phyloP scores from a whole-genome alignment of 2,888 invertebrate genomes.

The Thera britannica region DNA sequence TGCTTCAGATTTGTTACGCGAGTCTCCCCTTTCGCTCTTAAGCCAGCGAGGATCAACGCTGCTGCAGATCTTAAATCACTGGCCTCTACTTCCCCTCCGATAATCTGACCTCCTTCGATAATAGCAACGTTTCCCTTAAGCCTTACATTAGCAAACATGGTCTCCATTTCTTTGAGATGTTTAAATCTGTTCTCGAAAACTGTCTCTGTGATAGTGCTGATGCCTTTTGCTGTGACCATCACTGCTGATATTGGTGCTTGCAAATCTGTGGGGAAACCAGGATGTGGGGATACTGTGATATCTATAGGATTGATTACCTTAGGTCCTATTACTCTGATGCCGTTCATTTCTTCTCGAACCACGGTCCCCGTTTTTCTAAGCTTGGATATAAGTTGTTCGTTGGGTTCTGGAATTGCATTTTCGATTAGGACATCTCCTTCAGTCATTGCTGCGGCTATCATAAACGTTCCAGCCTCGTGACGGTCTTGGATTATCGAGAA shows the following conservation, averaged over 20 bases:
- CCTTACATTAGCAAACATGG: slow-evolving; percentile 23
- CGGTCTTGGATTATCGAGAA: slow-evolving; percentile 32
- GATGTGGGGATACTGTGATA: slow-evolving; percentile 25
- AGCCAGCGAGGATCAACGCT: slow-evolving; percentile 28
- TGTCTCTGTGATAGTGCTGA: slow-evolving; percentile 25
- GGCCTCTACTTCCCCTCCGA: slow-evolving; percentile 18
- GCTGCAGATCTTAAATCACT: slow-evolving; percentile 33
- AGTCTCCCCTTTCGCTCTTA: slow-evolving; percentile 27
- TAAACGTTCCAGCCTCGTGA: slow-evolving; percentile 39
- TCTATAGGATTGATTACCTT: slow-evolving; percentile 24
- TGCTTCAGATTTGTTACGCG: slow-evolving; percentile 21
- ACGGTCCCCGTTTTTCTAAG: slow-evolving; percentile 25
- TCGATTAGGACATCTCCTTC: slow-evolving; percentile 31
- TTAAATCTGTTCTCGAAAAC: slow-evolving; percentile 33
- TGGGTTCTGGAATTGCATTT: slow-evolving; percentile 22
- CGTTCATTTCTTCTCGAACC: slow-evolving; percentile 22
- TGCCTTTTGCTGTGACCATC: slow-evolving; percentile 20
- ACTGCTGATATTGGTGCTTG: slow-evolving; percentile 31
- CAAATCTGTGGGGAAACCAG: slow-evolving; percentile 35
- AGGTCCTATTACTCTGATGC: slow-evolving; percentile 28
- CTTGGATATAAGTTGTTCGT: slow-evolving; percentile 19
- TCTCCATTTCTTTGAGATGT: slow-evolving; percentile 28
- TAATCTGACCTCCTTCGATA: slow-evolving; percentile 16
- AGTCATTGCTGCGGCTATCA: slow-evolving; percentile 39
- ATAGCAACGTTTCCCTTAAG: slow-evolving; percentile 13